Base-by-base conservation (phyloP, 64 coral and sea anemone genomes). In the Orbicella faveolata region DNA sequence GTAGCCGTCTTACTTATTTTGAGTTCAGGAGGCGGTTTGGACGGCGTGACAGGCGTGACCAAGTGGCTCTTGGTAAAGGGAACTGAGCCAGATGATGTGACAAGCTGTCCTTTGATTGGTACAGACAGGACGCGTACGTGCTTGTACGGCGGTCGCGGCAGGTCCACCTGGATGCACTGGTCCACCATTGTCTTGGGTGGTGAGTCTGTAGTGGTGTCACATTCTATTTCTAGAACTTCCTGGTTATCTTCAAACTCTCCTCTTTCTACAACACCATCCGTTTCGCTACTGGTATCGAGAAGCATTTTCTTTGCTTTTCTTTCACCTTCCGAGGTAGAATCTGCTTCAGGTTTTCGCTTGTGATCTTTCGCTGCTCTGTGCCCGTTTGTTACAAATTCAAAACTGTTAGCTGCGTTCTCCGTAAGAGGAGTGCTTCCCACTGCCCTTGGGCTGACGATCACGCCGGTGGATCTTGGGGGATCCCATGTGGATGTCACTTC, bases 1-100 rank as follows among this genome's bases (percentile, higher is more conserved):
- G 84, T 88, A 52, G 97, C 94, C 19, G 90, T 90, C 68, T 99
- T 95, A 75, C 97, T 95, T n/a, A 90, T 34, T 65, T 92, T 79
- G 34, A 92, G 94, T 77, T 99, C 97, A 36, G 80, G 59, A 44
- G 94, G 82, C 19, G 97, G 97, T 89, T 83, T 93, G 17, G 92
- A 84, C 34, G 97, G 97, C 23, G 94, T 86, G n/a, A 91, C 87
- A 69, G 97, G 97, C 54, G 91, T 90, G 48, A 99, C 84, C 78
- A 95, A 81, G 87, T 97, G 95, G 41, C 90, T 97, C 82, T 97
- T 97, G 36, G 95, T 97, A 83, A 97, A 97, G 20, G 89, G 89
- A 67, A 97, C 83, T 10, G 95, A 80, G 30, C 92, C 70, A 35
- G 77, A 87, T 62, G 84, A 81, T 6, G 95, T 97, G 34, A 88